Base-by-base conservation (phyloP, 1,140 invertebrate genomes). In the Sitophilus oryzae region DNA sequence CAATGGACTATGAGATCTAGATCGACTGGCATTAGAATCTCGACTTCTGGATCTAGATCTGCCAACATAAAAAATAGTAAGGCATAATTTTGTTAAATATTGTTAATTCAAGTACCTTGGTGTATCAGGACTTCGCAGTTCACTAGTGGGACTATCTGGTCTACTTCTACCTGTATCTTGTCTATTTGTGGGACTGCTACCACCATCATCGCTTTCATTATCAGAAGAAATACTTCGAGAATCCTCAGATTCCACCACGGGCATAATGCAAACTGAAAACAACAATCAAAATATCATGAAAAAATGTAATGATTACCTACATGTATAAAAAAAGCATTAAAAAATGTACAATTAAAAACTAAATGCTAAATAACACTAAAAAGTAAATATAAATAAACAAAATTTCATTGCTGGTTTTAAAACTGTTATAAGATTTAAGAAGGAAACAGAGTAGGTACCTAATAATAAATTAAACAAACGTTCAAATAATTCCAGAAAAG, bases 201-300 rank as follows among this genome's bases (percentile, higher is more conserved):
- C 56, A 20, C 48, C 57, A 56, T 60, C 60, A 11, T 64, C 66
- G 48, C 60, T 64, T 41, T 69, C 67, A 55, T 58, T 66, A 16
- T 59, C 64, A n/a, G 68, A 70, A 18, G 69, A 71, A 11, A 60
- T 64, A 48, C 68, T 69, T 55, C 62, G 58, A 30, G 67, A 69
- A 42, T 67, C 63, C 25, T 70, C 70, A 5, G 67, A 70, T 53
- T 72, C 69, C 70, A 72, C 69, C 6, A 45, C 40, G 19, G 55
- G 55, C 47, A 57, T 57, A 18, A 21, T 23, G 0, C 18, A 25
- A 41, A n/a, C 45, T 56, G 40, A 37, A 48, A 50, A 61, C 56
- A 62, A 53, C 53, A 30, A 6, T 30, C 25, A 30, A 18, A 5
- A 8, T 14, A 40, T 40, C 52, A 41, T 19, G 47, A 34, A 38